Conservation (phyloP, 2,888 invertebrate genomes). For the Chrysolina oricalcia region DNA sequence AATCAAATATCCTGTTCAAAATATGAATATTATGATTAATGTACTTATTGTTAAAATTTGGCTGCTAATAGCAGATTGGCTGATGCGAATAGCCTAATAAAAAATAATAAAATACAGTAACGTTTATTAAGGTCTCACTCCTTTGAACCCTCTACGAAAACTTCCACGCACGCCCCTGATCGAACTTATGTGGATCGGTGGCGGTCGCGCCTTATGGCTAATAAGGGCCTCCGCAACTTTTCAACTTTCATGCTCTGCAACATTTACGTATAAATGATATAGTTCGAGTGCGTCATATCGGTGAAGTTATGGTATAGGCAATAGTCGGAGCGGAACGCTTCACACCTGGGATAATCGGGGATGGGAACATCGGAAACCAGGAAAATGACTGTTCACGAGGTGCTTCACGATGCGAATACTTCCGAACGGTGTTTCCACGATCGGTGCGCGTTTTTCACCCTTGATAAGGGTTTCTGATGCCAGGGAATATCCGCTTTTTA, state of each 20-base stretch:
- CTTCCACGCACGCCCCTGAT: background rate
- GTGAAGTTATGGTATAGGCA: constrained; percentile 27
- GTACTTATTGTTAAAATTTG: no score
- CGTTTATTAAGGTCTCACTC: no score
- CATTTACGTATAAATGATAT: constrained; percentile 47
- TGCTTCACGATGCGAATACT: background rate
- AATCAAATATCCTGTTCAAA: no score
- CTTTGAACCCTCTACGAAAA: background rate
- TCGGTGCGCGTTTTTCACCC: background rate
- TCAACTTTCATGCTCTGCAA: constrained; percentile 45
- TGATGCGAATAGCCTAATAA: no score
- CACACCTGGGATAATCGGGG: constrained; percentile 20
- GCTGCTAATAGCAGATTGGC: no score
- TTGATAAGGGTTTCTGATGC: no score
- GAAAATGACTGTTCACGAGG: background rate
- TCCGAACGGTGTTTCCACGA: background rate
- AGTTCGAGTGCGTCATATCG: constrained; percentile 38
- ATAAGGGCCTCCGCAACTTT: constrained; percentile 42
- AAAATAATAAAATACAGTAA: no score
- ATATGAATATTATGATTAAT: no score
- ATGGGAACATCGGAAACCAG: constrained; percentile 9
- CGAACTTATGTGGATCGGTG: constrained; percentile 2
- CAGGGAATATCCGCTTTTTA: no score
- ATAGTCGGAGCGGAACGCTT: constrained; percentile 12
- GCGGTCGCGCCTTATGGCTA: constrained; percentile 39